These are phyloP conservation scores for Acronicta psi DNA, from an alignment of 2,888 invertebrate genomes.

Conservation along the genomic window DNA sequence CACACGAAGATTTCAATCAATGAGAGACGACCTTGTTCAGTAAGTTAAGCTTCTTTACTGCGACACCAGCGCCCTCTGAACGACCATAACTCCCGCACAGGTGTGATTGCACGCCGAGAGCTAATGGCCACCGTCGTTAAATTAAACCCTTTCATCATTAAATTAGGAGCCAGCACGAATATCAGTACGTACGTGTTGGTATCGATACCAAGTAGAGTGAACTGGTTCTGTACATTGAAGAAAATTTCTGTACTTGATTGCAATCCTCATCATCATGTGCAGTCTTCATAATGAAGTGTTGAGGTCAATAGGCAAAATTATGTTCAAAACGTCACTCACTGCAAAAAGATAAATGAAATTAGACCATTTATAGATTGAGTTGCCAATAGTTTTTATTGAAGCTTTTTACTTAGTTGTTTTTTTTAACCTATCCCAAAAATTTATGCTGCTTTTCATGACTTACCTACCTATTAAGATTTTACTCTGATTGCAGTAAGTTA, in stretches of 20 bases:
- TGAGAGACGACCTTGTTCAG: slow-evolving; percentile 7
- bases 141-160: slow-evolving; percentile 70
- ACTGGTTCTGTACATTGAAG: neutral
- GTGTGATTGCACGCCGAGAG: slow-evolving; percentile 62
- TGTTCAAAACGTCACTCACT: too few relatives aligned
- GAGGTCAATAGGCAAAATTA: too few relatives aligned
- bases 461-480: too few relatives aligned
- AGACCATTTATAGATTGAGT: too few relatives aligned
- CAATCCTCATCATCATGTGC: too few relatives aligned
- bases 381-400: too few relatives aligned
- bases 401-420: too few relatives aligned
- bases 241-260: too few relatives aligned
- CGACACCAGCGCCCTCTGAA: neutral
- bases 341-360: too few relatives aligned
- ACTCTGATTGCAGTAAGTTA: too few relatives aligned
- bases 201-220: neutral
- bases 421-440: neutral
- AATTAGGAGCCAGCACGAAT: slow-evolving; percentile 66
- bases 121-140: slow-evolving; percentile 66
- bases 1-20: neutral
- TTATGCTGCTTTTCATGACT: too few relatives aligned
- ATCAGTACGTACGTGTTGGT: slow-evolving; percentile 23
- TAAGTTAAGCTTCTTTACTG: slow-evolving; percentile 11
- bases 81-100: slow-evolving; percentile 59
- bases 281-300: too few relatives aligned